Percentiles rank a stretch among this genome's conserved stretches.
Conservation (phyloP, 2,888 invertebrate genomes). For the Ischnus inquisitorius region DNA sequence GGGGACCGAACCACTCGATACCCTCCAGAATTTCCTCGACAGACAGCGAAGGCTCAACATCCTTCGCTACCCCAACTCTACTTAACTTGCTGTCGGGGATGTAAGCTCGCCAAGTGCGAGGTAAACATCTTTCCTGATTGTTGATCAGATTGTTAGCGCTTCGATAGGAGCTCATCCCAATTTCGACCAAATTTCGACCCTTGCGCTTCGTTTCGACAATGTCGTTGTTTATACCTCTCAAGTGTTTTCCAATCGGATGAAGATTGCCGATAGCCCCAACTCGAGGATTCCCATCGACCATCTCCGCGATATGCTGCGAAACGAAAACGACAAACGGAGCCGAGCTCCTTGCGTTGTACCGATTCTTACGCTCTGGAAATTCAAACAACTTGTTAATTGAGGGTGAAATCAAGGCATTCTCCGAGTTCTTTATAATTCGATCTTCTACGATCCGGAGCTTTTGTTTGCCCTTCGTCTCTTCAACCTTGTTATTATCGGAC, state of each 20-base stretch:
- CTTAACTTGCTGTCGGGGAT: constrained; percentile 15
- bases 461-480: too few relatives aligned
- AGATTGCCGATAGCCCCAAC: not conserved
- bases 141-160: constrained; percentile 21
- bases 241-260: constrained; percentile 4
- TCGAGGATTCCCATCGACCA: too few relatives aligned
- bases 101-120: constrained; percentile 3
- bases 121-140: not conserved
- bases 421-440: too few relatives aligned
- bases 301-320: not conserved
- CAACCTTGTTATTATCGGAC: too few relatives aligned
- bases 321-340: not conserved
- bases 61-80: constrained; percentile 1
- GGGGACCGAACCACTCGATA: constrained; percentile 13
- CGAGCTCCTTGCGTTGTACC: not conserved
- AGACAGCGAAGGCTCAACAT: not conserved
- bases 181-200: constrained; percentile 9
- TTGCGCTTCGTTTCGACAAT: constrained; percentile 22
- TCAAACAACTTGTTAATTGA: not conserved
- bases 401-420: too few relatives aligned
- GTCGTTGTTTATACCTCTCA: not conserved
- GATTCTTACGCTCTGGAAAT: constrained; percentile 1
- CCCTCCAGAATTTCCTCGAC: constrained; percentile 29
- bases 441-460: too few relatives aligned
- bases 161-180: not conserved